phyloP scores from a whole-genome alignment of 2,888 invertebrate genomes.

The Caenorhabditis afra region DNA sequence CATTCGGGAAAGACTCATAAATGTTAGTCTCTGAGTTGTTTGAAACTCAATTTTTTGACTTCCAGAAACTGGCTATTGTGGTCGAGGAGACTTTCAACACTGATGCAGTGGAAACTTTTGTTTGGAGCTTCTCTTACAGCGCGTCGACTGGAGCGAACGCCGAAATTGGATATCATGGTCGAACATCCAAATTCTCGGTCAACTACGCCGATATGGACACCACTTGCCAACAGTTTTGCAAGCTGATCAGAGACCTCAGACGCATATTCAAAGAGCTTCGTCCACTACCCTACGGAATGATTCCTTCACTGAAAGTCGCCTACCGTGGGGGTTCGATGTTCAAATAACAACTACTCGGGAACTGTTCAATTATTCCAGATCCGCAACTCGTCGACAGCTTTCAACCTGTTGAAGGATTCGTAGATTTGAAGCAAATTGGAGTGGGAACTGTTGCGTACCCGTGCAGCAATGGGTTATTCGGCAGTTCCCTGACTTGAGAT shows the following conservation, averaged over 20 bases:
- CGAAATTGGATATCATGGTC: slow-evolving; percentile 25
- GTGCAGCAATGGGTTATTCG: not conserved
- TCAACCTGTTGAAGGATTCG: slow-evolving; percentile 23
- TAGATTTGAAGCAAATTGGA: slow-evolving; percentile 1
- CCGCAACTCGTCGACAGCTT: slow-evolving; percentile 15
- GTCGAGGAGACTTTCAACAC: slow-evolving; percentile 19
- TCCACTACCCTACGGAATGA: slow-evolving; percentile 25
- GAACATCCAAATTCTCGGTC: slow-evolving; percentile 6
- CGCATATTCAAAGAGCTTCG: slow-evolving; percentile 1
- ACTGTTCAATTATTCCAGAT: slow-evolving; percentile 7
- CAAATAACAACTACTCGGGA: not conserved
- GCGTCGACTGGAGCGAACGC: not conserved
- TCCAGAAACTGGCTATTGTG: slow-evolving; percentile 51
- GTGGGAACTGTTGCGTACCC: slow-evolving; percentile 24
- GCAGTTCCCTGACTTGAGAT: not conserved
- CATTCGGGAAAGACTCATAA: slow-evolving; percentile 8
- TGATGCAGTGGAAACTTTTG: slow-evolving; percentile 25
- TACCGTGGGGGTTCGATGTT: slow-evolving; percentile 25
- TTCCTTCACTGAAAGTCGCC: slow-evolving; percentile 41
- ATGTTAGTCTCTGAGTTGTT: slow-evolving; percentile 11
- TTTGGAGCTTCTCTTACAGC: slow-evolving; percentile 41
- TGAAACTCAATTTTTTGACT: too few species aligned
- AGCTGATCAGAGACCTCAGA: slow-evolving; percentile 25
- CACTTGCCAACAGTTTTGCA: slow-evolving; percentile 37
- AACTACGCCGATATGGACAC: slow-evolving; percentile 29